Evolutionary conservation across 2,797 vertebrate species (phyloP).

Genomic region (Serranus cabrilla): DNA sequence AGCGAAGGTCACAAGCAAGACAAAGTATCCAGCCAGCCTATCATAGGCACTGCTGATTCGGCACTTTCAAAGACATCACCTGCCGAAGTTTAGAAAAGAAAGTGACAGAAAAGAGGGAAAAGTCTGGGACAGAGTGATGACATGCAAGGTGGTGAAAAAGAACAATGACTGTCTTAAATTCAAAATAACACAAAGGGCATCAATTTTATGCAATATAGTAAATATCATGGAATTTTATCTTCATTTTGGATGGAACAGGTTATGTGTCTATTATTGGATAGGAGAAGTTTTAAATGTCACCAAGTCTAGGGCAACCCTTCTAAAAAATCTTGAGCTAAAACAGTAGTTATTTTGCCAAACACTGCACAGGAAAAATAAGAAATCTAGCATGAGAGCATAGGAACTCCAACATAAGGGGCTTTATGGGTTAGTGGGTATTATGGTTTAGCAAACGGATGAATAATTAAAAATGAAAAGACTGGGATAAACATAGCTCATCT

Average conservation of each 20-base stretch:
- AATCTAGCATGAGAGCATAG: background rate
- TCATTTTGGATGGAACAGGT: background rate
- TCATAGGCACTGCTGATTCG: slow-evolving; percentile 72
- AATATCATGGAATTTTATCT: background rate
- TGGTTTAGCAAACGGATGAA: background rate
- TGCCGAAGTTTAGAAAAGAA: slow-evolving; percentile 34
- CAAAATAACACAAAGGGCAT: background rate
- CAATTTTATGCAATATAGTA: background rate
- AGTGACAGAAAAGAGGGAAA: slow-evolving; percentile 1
- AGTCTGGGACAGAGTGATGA: slow-evolving; percentile 10
- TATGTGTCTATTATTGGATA: background rate
- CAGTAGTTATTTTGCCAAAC: background rate
- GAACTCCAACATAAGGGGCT: background rate
- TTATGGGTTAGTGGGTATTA: background rate
- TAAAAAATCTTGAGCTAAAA: background rate
- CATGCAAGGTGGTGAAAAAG: background rate
- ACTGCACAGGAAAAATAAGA: background rate
- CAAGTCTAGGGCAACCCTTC: background rate
- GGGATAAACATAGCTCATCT: background rate
- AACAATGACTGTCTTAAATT: background rate
- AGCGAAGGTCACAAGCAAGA: slow-evolving; percentile 75
- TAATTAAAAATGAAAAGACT: slow-evolving; percentile 29
- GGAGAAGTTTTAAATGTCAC: background rate
- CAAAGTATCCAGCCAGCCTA: slow-evolving; percentile 64
- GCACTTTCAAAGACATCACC: slow-evolving; percentile 61